Evolutionary conservation across 2,797 vertebrate species (phyloP).

Genomic region (Acrossocheilus fasciatus): DNA sequence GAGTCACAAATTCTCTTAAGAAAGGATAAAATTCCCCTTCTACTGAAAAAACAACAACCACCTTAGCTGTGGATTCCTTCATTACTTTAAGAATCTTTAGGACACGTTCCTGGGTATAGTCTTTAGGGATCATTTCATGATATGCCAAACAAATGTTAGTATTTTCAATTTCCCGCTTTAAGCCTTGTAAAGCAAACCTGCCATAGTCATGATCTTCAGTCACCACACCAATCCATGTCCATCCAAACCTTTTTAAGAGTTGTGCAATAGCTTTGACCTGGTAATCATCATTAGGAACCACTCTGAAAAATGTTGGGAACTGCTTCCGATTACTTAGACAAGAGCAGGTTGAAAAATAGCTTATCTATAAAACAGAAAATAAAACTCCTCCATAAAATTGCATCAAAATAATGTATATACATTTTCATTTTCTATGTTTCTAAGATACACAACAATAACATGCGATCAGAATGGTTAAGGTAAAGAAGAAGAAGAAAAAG

Average conservation of each 20-base stretch:
- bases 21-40: slow-evolving; percentile 69
- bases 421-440: not conserved
- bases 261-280: slow-evolving; percentile 66
- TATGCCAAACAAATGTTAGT: slow-evolving; percentile 65
- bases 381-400: not conserved
- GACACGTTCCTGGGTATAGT: slow-evolving; percentile 60
- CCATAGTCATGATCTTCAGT: slow-evolving; percentile 66
- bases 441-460: not conserved
- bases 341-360: slow-evolving; percentile 66
- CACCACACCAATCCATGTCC: slow-evolving; percentile 67
- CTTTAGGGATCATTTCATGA: slow-evolving; percentile 69
- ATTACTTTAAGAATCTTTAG: slow-evolving; percentile 64
- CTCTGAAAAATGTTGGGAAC: slow-evolving; percentile 67
- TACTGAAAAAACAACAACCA: slow-evolving; percentile 66
- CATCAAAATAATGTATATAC: not conserved
- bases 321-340: slow-evolving; percentile 64
- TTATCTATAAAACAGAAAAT: slow-evolving; percentile 61
- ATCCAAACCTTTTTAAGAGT: slow-evolving; percentile 64
- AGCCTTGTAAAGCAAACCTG: slow-evolving; percentile 63
- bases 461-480: not conserved
- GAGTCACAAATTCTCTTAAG: slow-evolving; percentile 61
- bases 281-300: slow-evolving; percentile 62
- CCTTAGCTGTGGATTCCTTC: slow-evolving; percentile 63
- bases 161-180: slow-evolving; percentile 60
- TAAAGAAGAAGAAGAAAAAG: not conserved